Percentiles rank a stretch among this genome's conserved stretches.
phyloP scores from a whole-genome alignment of 2,888 invertebrate genomes.

The Leptopterna dolabrata region DNA sequence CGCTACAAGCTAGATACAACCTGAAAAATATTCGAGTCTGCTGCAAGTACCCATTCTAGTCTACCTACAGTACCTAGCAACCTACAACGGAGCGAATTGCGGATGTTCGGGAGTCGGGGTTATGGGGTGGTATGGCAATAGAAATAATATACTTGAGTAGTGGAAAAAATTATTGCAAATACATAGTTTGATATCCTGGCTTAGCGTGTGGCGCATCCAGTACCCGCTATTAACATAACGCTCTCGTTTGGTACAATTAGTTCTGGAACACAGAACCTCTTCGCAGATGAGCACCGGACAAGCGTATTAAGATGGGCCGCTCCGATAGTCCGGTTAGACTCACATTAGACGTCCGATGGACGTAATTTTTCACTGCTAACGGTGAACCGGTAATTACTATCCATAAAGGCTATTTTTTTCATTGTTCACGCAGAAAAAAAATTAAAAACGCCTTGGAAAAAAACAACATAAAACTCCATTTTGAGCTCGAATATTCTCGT shows the following conservation, averaged over 20 bases:
- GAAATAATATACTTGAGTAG: too few relatives aligned
- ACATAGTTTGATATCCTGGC: too few relatives aligned
- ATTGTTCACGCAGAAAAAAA: not conserved
- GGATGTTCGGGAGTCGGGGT: not conserved
- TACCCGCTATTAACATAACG: constrained; percentile 22
- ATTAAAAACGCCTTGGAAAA: not conserved
- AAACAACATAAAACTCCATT: not conserved
- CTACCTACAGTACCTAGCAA: not conserved
- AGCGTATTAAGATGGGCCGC: constrained; percentile 11
- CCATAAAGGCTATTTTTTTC: not conserved
- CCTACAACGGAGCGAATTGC: not conserved
- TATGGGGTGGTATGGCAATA: too few relatives aligned
- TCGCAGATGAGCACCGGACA: constrained; percentile 19
- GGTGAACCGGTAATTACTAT: not conserved
- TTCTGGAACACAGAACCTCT: constrained; percentile 26
- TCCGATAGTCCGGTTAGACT: constrained; percentile 6
- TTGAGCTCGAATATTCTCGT: not conserved
- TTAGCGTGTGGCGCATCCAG: not conserved
- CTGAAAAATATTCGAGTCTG: not conserved
- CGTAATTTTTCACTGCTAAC: constrained; percentile 3
- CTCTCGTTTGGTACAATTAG: constrained; percentile 29
- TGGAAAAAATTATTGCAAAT: too few relatives aligned
- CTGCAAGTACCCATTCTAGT: not conserved
- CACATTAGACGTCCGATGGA: constrained; percentile 7
- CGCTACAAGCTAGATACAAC: too few relatives aligned